Evolutionary conservation across 2,797 vertebrate species (phyloP).

Genomic region (Notoglanidium macrostoma): DNA sequence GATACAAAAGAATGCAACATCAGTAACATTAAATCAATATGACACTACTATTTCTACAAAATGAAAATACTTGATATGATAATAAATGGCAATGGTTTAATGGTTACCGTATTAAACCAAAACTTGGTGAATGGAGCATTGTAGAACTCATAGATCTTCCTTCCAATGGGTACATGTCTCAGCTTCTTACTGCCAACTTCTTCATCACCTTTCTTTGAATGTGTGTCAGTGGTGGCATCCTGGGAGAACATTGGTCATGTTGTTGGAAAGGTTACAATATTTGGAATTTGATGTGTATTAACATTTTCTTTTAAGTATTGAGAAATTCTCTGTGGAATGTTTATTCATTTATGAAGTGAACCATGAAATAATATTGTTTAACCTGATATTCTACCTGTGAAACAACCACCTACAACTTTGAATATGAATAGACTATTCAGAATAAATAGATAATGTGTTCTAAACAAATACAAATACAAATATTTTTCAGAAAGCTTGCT

Average conservation of each 20-base stretch:
- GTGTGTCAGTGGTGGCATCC: constrained; percentile 82
- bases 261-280: constrained; percentile 14
- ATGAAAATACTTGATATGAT: background rate
- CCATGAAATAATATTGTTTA: background rate
- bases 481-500: background rate
- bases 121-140: constrained; percentile 98
- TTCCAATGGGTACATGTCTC: constrained; percentile 87
- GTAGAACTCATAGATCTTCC: constrained; percentile 95
- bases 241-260: constrained; percentile 63
- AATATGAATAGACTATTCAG: background rate
- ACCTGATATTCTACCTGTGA: background rate
- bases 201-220: constrained; percentile 91
- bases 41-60: background rate
- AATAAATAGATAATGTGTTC: background rate
- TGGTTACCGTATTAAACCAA: constrained; percentile 98
- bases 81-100: background rate
- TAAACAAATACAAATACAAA: background rate
- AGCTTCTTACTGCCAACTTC: constrained; percentile 86
- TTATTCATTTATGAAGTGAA: background rate
- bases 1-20: background rate
- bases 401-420: background rate
- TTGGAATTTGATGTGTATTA: background rate
- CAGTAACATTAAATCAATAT: background rate
- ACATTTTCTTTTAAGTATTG: background rate
- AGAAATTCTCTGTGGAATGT: background rate